phyloP scores from a whole-genome alignment of 2,888 invertebrate genomes.

The Mimachlamys varia region DNA sequence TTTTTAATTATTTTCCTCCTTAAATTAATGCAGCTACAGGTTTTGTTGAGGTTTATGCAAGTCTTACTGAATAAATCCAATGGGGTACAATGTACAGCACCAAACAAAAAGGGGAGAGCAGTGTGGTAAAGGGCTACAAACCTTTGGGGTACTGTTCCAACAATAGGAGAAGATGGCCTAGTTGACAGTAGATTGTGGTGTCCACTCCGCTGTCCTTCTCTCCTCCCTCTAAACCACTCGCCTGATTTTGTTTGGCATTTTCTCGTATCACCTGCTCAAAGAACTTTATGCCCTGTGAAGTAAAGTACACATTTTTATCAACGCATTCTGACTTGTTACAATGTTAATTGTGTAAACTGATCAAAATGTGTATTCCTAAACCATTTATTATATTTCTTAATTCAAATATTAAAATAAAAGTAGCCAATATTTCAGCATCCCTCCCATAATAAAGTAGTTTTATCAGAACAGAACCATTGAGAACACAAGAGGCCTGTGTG shows the following conservation, averaged over 20 bases:
- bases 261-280: slow-evolving; percentile 70
- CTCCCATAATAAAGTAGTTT: too few relatives aligned
- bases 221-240: slow-evolving; percentile 46
- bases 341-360: neutral
- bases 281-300: slow-evolving; percentile 68
- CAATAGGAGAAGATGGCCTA: slow-evolving; percentile 97
- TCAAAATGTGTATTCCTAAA: neutral
- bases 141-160: slow-evolving; percentile 97
- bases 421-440: too few relatives aligned
- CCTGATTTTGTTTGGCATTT: slow-evolving; percentile 49
- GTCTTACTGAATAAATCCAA: too few relatives aligned
- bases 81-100: too few relatives aligned
- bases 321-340: neutral
- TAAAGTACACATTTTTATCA: neutral
- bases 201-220: slow-evolving; percentile 90
- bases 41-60: too few relatives aligned
- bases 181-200: slow-evolving; percentile 94
- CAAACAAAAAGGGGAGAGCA: too few relatives aligned
- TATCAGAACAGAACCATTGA: too few relatives aligned
- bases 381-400: too few relatives aligned
- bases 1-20: too few relatives aligned
- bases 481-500: too few relatives aligned
- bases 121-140: slow-evolving; percentile 80
- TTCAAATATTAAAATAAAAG: too few relatives aligned
- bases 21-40: too few relatives aligned